A percentile compares a stretch with the other conserved stretches of the same genome.
phyloP scores from a whole-genome alignment of 2,113 vertebrate genomes.

The Sardina pilchardus region DNA sequence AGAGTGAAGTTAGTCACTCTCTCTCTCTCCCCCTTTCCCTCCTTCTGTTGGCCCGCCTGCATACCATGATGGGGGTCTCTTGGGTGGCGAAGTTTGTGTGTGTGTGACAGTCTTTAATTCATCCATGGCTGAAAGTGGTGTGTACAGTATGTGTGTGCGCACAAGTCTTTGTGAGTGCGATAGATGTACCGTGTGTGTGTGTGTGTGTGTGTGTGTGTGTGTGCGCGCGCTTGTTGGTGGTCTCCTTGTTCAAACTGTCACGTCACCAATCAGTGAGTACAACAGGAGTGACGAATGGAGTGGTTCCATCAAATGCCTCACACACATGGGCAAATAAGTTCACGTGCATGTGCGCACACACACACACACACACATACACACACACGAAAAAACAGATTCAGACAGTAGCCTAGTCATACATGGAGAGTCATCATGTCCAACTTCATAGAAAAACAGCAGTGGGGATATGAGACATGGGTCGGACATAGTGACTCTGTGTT shows the following conservation, averaged over 20 bases:
- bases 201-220: conserved; percentile 48
- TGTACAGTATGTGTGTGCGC: conserved; percentile 67
- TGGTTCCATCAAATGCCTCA: conserved; percentile 67
- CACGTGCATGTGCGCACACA: neutral
- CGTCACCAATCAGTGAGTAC: conserved; percentile 71
- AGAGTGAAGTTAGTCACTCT: conserved; percentile 83
- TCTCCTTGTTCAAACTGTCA: conserved; percentile 71
- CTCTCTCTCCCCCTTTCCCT: conserved; percentile 64
- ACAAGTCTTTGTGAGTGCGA: conserved; percentile 55
- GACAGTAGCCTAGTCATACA: conserved; percentile 12
- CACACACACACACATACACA: neutral
- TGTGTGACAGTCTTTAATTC: conserved; percentile 50
- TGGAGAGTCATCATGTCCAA: conserved; percentile 1
- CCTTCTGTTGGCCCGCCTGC: conserved; percentile 37
- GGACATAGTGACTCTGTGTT: neutral
- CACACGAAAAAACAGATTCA: neutral
- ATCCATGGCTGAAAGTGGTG: conserved; percentile 60
- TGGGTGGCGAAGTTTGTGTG: conserved; percentile 64
- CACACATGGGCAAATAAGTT: conserved; percentile 57
- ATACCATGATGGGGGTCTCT: conserved; percentile 75
- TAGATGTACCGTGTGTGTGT: neutral
- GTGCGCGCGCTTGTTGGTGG: conserved; percentile 66
- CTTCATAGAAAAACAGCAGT: neutral
- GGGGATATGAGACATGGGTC: neutral
- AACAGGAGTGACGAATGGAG: conserved; percentile 65